Evolutionary conservation across 2,888 invertebrate species (phyloP).

Genomic region (Penaeus monodon): DNA sequence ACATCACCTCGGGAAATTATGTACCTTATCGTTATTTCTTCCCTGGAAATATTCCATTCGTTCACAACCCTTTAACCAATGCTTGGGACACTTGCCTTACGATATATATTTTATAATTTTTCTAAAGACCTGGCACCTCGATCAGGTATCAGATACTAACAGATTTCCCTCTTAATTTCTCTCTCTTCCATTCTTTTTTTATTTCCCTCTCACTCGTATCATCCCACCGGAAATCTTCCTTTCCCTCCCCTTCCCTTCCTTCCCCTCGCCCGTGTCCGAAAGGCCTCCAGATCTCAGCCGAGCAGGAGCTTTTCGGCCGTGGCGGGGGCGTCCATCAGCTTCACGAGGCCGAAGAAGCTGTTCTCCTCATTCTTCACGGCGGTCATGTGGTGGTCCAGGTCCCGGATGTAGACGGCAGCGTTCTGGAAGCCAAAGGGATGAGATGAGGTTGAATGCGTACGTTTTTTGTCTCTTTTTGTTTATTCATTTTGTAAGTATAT

Average conservation of each 20-base stretch:
- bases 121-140: background rate
- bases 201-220: background rate
- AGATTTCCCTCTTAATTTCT: background rate
- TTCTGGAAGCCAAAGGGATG: slow-evolving; percentile 12
- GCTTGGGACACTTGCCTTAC: no score
- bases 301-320: slow-evolving; percentile 42
- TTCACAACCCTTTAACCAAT: background rate
- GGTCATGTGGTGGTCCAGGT: slow-evolving; percentile 15
- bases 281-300: background rate
- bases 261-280: background rate
- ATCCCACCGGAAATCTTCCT: background rate
- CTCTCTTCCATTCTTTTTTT: background rate
- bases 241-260: no score
- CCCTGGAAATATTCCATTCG: background rate
- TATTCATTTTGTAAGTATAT: no score
- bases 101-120: background rate
- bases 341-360: slow-evolving; percentile 52
- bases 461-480: background rate
- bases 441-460: background rate
- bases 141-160: background rate
- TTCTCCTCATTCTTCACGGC: slow-evolving; percentile 19
- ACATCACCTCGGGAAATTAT: background rate
- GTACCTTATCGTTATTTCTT: background rate
- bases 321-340: slow-evolving; percentile 50
- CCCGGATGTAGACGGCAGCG: slow-evolving; percentile 31